Evolutionary conservation across 2,113 vertebrate genomes (phyloP), one percentile per base, ranked within the genome.

Genomic region (Elanoides forficatus): DNA sequence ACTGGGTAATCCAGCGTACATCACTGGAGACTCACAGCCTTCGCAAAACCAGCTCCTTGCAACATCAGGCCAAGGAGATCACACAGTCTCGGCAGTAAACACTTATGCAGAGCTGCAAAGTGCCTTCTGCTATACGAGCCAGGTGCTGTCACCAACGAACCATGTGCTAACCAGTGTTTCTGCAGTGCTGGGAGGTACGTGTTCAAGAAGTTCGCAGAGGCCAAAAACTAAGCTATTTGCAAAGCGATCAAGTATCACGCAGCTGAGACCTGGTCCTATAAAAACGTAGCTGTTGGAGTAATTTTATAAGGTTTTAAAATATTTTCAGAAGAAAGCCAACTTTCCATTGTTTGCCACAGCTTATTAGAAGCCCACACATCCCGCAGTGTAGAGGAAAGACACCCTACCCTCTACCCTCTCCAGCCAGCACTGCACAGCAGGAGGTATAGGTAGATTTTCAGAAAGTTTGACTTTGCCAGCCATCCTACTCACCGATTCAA

Each of bases 291-390:
- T 9, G 25, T 29, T 50, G 36, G 38, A 94, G 50, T 78, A 22
- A 62, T 90, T 95, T 95, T 84, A 78, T 10, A 90, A 45, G 72
- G 67, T 70, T 93, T 95, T 75, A 65, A 90, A 81, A 34, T 78
- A 56, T 81, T 90, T 90, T 82, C 94, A 87, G 88, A 75, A 86
- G 93, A 91, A 94, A 91, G 80, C 83, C 82, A 95, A 81, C 60
- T 94, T 93, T 92, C 86, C 82, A 71, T 90, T 97, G 94, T 95
- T 93, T 75, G 82, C 65, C 86, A 36, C 71, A 79, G 92, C 86
- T 70, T 78, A 79, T 62, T 40, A 86, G 81, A 90, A 94, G 88
- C 58, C 85, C 87, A 67, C 68, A 58, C 63, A 70, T 70, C 83
- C 89, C 5, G 0, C 72, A 34, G 81, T 0, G 1, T 1, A 42